phyloP scores from a whole-genome alignment of 2,113 vertebrate genomes.

The Phyllopteryx taeniolatus region DNA sequence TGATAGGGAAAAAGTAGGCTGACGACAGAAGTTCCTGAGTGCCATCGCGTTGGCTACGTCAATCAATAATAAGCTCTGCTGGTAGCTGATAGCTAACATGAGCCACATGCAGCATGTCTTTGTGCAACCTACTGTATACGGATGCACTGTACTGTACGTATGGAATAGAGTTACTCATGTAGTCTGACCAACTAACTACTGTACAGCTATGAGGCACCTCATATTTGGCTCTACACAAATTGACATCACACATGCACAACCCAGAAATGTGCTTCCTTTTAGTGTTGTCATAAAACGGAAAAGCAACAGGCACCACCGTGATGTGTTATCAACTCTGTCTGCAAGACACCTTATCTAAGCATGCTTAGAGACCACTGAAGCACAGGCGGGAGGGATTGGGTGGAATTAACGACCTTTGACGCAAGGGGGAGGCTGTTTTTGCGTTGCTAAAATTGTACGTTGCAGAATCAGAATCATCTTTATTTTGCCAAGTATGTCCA shows the following conservation, averaged over 20 bases:
- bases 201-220: no score
- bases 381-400: no score
- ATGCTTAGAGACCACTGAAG: no score
- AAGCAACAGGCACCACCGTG: constrained; percentile 6
- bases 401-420: no score
- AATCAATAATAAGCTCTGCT: constrained; percentile 46
- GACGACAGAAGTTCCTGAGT: not conserved
- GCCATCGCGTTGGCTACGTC: constrained; percentile 9
- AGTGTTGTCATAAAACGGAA: no score
- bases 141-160: no score
- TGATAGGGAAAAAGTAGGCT: constrained; percentile 38
- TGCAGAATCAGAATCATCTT: no score
- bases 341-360: not conserved
- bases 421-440: no score
- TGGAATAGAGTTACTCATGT: no score
- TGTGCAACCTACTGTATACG: not conserved
- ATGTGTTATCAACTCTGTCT: constrained; percentile 23
- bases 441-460: no score
- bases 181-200: not conserved
- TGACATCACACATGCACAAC: not conserved
- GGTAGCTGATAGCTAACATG: constrained; percentile 36
- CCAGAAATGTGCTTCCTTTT: constrained; percentile 3
- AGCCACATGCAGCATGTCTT: constrained; percentile 7
- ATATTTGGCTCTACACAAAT: not conserved
- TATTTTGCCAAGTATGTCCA: no score